Percentiles rank a stretch among this genome's conserved stretches.
Conservation (phyloP, 2,888 invertebrate genomes). For the Anoncus sp. region DNA sequence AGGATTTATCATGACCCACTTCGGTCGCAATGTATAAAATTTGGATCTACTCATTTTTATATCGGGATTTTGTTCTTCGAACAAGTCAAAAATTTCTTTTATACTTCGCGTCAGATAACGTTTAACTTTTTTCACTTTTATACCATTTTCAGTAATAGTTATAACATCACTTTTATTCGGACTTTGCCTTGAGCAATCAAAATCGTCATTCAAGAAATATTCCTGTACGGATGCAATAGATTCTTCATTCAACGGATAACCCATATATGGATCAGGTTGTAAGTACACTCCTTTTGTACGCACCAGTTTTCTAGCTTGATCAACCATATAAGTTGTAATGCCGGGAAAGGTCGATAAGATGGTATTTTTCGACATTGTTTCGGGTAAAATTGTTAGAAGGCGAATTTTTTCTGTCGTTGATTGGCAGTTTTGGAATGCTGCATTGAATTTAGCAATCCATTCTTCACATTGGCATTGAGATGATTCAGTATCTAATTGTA, state of each 20-base stretch:
- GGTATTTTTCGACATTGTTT: neutral
- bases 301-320: neutral
- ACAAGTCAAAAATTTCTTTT: conserved; percentile 17
- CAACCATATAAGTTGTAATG: neutral
- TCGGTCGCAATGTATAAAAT: conserved; percentile 38
- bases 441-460: neutral
- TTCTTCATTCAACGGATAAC: neutral
- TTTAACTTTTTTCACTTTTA: conserved; percentile 40
- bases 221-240: neutral
- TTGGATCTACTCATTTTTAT: conserved; percentile 33
- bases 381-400: conserved; percentile 1
- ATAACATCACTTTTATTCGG: conserved; percentile 37
- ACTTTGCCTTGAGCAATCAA: conserved; percentile 66
- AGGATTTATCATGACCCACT: conserved; percentile 28
- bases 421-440: neutral
- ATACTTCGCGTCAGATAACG: conserved; percentile 30
- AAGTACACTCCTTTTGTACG: neutral
- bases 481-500: neutral
- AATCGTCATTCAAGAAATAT: conserved; percentile 32
- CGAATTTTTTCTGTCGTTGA: conserved; percentile 6
- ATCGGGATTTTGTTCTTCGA: conserved; percentile 10
- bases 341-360: neutral
- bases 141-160: conserved; percentile 28
- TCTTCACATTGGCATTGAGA: neutral
- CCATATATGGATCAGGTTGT: neutral